phyloP scores from a whole-genome alignment of 2,797 vertebrate species.

The Calcarius lapponicus region DNA sequence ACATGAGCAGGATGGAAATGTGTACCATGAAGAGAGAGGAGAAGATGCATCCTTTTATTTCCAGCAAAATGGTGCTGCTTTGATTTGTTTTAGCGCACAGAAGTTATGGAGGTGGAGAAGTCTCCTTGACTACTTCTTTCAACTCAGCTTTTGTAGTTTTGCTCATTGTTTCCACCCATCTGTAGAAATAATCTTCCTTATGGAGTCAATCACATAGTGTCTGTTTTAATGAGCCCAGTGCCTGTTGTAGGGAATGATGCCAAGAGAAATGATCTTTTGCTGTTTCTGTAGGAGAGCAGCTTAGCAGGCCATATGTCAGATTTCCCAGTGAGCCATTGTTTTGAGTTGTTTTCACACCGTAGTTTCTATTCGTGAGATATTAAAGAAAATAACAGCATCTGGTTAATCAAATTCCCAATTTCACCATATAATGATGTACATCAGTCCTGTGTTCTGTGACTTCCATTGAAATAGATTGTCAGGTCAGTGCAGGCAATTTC shows the following conservation, averaged over 20 bases:
- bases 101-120: conserved; percentile 53
- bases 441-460: background rate
- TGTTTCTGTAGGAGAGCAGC: conserved; percentile 45
- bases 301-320: conserved; percentile 44
- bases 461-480: background rate
- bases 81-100: background rate
- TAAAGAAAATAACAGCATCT: conserved; percentile 44
- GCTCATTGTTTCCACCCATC: conserved; percentile 15
- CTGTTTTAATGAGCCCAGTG: conserved; percentile 23
- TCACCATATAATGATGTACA: background rate
- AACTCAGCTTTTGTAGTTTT: background rate
- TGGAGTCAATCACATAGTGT: background rate
- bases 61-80: background rate
- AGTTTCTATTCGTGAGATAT: conserved; percentile 30
- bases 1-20: background rate
- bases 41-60: background rate
- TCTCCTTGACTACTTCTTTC: conserved; percentile 55
- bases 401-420: conserved; percentile 1
- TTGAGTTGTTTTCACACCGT: conserved; percentile 30
- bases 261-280: conserved; percentile 36
- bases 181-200: background rate
- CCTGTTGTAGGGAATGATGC: background rate
- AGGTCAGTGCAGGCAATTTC: background rate
- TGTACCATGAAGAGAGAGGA: background rate
- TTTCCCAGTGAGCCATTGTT: conserved; percentile 41